Evolutionary conservation across 1,140 invertebrate genomes (phyloP), one percentile per base, ranked within the genome.

Genomic region (Eumaeus atala): DNA sequence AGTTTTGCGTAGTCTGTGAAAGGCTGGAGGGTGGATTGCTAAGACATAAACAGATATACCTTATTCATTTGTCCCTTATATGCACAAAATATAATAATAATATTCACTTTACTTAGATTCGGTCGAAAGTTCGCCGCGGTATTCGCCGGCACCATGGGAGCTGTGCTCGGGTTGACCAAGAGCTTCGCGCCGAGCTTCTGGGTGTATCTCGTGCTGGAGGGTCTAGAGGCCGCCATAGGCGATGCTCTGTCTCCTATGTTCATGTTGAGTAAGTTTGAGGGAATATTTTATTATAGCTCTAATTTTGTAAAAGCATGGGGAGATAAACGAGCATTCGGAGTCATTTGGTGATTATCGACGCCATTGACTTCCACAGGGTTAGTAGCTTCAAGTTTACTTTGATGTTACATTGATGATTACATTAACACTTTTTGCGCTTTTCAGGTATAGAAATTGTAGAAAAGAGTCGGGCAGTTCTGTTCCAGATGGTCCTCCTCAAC

Each of bases 261-360:
- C 50, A 85, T 85, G 82, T 61, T 85, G n/a, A 85, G 82, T 84
- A 59, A 60, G 77, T 64, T n/a, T n/a, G n/a, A n/a, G n/a, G n/a
- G n/a, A n/a, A n/a, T n/a, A n/a, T n/a, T n/a, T n/a, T n/a, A n/a
- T n/a, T n/a, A n/a, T n/a, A n/a, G n/a, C n/a, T n/a, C n/a, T n/a
- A n/a, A n/a, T n/a, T n/a, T n/a, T n/a, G n/a, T n/a, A n/a, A n/a
- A n/a, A n/a, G n/a, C n/a, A n/a, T n/a, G n/a, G n/a, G n/a, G n/a
- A n/a, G n/a, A n/a, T n/a, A n/a, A n/a, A n/a, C n/a, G n/a, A n/a
- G n/a, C n/a, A n/a, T n/a, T n/a, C n/a, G n/a, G n/a, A n/a, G n/a
- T n/a, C n/a, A n/a, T n/a, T n/a, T n/a, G n/a, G n/a, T n/a, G n/a
- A n/a, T n/a, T n/a, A n/a, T n/a, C n/a, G n/a, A n/a, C n/a, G n/a